Base-by-base conservation (phyloP, 1,140 invertebrate genomes). In the Leptinotarsa texana region DNA sequence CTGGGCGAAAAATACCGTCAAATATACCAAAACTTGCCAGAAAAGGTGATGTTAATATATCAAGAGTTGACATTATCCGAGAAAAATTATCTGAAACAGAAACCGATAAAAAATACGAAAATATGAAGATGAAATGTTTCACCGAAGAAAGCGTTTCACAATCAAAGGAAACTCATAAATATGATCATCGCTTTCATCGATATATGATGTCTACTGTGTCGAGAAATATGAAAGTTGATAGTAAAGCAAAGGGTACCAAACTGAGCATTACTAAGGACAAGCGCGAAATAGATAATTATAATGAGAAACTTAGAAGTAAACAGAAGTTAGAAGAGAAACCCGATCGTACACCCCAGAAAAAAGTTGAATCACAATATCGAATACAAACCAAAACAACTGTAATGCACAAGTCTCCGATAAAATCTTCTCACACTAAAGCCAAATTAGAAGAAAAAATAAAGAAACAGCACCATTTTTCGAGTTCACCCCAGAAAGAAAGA, bases 161-260 rank as follows among this genome's bases (percentile, higher is more conserved):
- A 51, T 66, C 69, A 17, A 33, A 74, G n/a, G 72, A 69, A 8
- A 66, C 76, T 27, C 77, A 72, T 33, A 82, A 82, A 69, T 76
- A 70, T 68, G 79, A 83, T 62, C 75, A 68, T 68, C 61, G 79
- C 57, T 67, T 83, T 3, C 80, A 83, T 75, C 85, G 86, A 3
- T 87, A 87, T 73, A 87, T 87, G 86, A 84, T 85, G 70, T 86
- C 86, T 1, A 87, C 87, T 49, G 63, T 87, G 13, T 87, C 87
- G 3, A 77, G 86, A 77, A 84, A 86, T 81, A 82, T 87, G 79
- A 88, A 87, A 79, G 82, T 87, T 67, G 86, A 84, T 33, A 80
- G 80, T 27, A 80, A 77, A 47, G 80, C 82, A 27, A 77, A 77
- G 63, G 33, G 22, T 51, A 8, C 51, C 4, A 13, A 17, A 57